These are phyloP conservation scores for Eristalis pertinax DNA, from an alignment of 2,888 invertebrate species.

Conservation along the genomic window DNA sequence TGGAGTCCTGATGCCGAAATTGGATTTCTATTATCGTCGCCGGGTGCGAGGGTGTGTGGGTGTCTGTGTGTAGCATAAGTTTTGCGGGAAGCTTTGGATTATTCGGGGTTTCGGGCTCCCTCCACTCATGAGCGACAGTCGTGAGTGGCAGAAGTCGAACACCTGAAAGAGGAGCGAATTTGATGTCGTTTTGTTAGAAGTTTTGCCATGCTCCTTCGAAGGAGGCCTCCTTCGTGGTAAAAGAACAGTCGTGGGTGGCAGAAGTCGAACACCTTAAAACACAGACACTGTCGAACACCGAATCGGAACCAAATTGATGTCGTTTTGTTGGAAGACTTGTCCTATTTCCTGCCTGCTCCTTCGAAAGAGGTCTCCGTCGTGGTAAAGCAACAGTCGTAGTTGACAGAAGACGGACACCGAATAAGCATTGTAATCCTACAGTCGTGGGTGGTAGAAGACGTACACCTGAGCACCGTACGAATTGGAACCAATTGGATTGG, in stretches of 20 bases:
- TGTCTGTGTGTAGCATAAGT: constrained; percentile 5
- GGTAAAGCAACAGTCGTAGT: too few species aligned
- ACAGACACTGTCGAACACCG: too few species aligned
- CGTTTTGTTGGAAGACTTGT: too few species aligned
- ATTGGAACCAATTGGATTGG: too few species aligned
- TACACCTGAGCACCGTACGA: not conserved
- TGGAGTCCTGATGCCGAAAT: constrained; percentile 6
- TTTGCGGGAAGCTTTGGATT: not conserved
- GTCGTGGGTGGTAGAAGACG: not conserved
- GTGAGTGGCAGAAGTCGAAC: not conserved
- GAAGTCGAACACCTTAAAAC: not conserved
- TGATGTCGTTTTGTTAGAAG: too few species aligned
- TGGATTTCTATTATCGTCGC: constrained; percentile 26
- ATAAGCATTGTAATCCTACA: not conserved
- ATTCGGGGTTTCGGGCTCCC: not conserved
- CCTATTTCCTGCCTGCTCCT: too few species aligned
- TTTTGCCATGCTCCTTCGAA: too few species aligned
- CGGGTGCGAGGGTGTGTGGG: not conserved
- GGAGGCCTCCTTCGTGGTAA: too few species aligned
- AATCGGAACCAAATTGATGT: too few species aligned
- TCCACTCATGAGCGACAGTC: not conserved
- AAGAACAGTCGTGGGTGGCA: not conserved
- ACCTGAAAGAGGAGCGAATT: too few species aligned
- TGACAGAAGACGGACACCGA: too few species aligned
- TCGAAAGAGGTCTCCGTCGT: too few species aligned